phyloP scores from a whole-genome alignment of 2,888 invertebrate genomes.

The Sminthurides aquaticus region DNA sequence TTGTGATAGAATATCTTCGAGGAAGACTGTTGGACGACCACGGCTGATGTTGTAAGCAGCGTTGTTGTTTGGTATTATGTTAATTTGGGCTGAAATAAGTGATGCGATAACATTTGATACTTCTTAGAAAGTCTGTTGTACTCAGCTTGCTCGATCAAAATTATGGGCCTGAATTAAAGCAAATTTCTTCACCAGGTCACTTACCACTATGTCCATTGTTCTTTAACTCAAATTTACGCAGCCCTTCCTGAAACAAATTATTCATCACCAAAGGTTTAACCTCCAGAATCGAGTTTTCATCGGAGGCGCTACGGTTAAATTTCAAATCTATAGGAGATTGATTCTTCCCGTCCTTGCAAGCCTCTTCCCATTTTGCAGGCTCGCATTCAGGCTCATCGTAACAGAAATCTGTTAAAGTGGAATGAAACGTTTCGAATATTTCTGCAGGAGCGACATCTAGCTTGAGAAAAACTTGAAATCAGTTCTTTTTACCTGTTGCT shows the following conservation, averaged over 20 bases:
- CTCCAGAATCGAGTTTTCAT: not conserved
- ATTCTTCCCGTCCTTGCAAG: not conserved
- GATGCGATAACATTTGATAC: no score
- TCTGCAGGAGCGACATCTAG: no score
- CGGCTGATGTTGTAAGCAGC: not conserved
- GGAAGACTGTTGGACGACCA: not conserved
- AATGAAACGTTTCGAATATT: no score
- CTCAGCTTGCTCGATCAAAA: no score
- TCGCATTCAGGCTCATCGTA: not conserved
- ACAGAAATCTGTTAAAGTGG: not conserved
- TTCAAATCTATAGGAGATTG: not conserved
- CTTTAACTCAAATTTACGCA: not conserved
- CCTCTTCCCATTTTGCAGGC: not conserved
- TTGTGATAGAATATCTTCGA: slow-evolving; percentile 57
- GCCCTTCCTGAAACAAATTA: not conserved
- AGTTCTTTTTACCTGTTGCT: no score
- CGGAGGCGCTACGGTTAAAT: not conserved
- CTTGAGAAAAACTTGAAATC: no score
- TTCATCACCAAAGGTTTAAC: not conserved
- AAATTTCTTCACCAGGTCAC: not conserved
- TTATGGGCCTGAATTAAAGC: no score
- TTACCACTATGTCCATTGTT: slow-evolving; percentile 8
- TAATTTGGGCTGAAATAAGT: slow-evolving; percentile 3
- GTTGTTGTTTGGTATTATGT: not conserved
- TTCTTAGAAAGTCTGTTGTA: not conserved